Evolutionary conservation across 2,113 vertebrate species (phyloP).

Genomic region (Epinephelus lanceolatus): DNA sequence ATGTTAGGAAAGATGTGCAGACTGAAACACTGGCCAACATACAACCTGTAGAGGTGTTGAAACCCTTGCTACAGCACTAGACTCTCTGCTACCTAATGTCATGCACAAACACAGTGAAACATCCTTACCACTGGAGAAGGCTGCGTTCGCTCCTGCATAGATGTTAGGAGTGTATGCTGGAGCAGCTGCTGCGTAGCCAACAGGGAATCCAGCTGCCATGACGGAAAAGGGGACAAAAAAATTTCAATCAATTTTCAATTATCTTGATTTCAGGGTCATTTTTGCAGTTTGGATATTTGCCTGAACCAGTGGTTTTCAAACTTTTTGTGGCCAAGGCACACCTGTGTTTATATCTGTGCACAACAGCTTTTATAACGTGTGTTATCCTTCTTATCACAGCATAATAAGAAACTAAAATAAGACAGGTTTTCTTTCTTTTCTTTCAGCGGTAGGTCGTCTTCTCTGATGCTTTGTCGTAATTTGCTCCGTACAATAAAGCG

Average conservation of each 20-base stretch:
- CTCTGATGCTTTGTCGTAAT: no score
- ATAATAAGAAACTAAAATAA: no score
- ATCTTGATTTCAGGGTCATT: not conserved
- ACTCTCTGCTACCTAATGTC: not conserved
- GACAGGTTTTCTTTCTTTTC: no score
- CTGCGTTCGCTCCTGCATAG: conserved; percentile 94
- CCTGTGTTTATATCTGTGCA: no score
- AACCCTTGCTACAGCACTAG: not conserved
- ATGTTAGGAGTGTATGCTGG: conserved; percentile 93
- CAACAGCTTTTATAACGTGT: no score
- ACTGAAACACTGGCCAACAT: not conserved
- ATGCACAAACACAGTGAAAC: not conserved
- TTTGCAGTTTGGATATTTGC: not conserved
- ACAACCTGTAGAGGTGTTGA: not conserved
- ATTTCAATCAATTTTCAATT: not conserved
- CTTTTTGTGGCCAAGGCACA: no score
- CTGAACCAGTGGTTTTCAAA: not conserved
- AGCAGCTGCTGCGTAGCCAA: conserved; percentile 94
- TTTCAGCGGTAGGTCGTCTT: no score
- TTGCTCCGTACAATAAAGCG: no score
- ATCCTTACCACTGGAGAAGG: conserved; percentile 91
- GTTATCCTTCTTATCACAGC: no score
- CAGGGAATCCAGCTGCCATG: conserved; percentile 91
- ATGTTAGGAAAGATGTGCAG: not conserved
- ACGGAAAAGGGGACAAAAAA: conserved; percentile 3